Conservation (phyloP, 2,888 invertebrate genomes). For the Elegia similella region DNA sequence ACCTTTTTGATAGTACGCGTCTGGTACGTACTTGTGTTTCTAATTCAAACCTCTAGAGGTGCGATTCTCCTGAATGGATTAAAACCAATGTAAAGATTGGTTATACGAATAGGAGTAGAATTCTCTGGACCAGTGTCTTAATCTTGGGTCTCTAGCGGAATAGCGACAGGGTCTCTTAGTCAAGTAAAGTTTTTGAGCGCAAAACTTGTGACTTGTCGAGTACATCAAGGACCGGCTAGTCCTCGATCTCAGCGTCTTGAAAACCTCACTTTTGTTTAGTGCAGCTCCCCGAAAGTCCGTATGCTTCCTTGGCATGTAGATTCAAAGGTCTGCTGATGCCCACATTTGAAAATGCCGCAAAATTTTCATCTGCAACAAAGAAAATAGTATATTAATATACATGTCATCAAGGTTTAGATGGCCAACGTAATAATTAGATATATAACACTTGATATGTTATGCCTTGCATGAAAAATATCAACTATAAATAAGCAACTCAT, state of each 20-base stretch:
- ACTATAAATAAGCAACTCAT: too few relatives aligned
- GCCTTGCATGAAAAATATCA: too few relatives aligned
- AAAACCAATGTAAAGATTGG: slow-evolving; percentile 47
- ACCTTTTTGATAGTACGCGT: slow-evolving; percentile 52
- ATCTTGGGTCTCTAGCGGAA: slow-evolving; percentile 82
- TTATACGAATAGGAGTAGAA: slow-evolving; percentile 63
- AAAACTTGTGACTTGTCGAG: slow-evolving; percentile 75
- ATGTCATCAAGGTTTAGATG: too few relatives aligned
- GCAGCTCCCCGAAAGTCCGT: slow-evolving; percentile 43
- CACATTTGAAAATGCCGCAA: slow-evolving; percentile 62
- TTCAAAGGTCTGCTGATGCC: slow-evolving; percentile 67
- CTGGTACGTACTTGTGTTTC: slow-evolving; percentile 52
- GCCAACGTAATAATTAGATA: too few relatives aligned
- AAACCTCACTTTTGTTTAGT: slow-evolving; percentile 70
- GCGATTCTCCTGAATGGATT: slow-evolving; percentile 56
- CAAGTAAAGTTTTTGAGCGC: slow-evolving; percentile 72
- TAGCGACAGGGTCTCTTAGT: slow-evolving; percentile 75
- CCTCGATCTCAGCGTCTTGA: slow-evolving; percentile 73
- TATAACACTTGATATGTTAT: too few relatives aligned
- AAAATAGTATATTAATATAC: slow-evolving; percentile 26
- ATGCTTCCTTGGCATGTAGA: slow-evolving; percentile 69
- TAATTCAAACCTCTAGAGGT: slow-evolving; percentile 52
- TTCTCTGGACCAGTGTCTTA: slow-evolving; percentile 81
- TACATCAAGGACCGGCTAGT: slow-evolving; percentile 81
- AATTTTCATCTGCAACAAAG: slow-evolving; percentile 64